Conservation (phyloP, 1,140 invertebrate genomes). For the Laupala kohalensis region DNA sequence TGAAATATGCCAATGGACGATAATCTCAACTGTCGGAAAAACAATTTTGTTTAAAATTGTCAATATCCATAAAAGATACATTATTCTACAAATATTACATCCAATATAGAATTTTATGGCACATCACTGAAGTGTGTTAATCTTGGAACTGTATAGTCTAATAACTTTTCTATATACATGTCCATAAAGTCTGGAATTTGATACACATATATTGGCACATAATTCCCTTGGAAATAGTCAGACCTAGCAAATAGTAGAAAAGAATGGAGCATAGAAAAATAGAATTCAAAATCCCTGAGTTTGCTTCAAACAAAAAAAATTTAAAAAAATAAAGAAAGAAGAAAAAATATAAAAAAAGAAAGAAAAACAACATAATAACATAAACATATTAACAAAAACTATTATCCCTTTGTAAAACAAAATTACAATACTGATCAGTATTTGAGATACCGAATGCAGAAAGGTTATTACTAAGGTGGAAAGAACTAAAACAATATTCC, state of each 20-base stretch:
- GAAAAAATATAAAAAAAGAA: not conserved
- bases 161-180: not conserved
- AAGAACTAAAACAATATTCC: too few species aligned
- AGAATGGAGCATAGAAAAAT: not conserved
- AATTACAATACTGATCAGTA: too few species aligned
- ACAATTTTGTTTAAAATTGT: too few species aligned
- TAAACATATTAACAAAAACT: too few species aligned
- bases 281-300: not conserved
- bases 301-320: not conserved
- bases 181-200: not conserved
- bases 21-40: not conserved
- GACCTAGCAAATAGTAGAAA: not conserved
- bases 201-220: not conserved
- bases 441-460: too few species aligned
- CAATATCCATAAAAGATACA: not conserved
- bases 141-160: not conserved
- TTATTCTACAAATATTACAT: too few species aligned
- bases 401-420: too few species aligned
- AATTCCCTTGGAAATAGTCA: not conserved
- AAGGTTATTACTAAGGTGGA: too few species aligned
- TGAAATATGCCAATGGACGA: not conserved
- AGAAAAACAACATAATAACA: too few species aligned
- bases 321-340: not conserved
- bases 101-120: not conserved
- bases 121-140: not conserved